phyloP scores from a whole-genome alignment of 2,888 invertebrate species.

The Dicranocentrus wangi region DNA sequence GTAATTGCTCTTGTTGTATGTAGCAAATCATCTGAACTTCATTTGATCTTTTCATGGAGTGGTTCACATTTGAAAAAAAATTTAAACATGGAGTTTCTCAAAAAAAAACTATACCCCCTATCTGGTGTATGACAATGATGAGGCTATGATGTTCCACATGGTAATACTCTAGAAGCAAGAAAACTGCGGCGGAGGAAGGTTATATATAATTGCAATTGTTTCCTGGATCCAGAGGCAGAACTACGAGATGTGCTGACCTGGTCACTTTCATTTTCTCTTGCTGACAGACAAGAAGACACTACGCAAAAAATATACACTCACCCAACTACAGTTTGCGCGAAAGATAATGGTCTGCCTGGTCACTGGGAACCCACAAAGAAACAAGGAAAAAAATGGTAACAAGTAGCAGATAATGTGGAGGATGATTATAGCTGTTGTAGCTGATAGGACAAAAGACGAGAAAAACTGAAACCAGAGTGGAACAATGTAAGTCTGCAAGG shows the following conservation, averaged over 20 bases:
- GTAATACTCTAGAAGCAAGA: background rate
- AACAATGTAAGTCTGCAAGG: background rate
- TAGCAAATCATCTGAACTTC: slow-evolving; percentile 8
- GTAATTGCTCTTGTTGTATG: slow-evolving; percentile 22
- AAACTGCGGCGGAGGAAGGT: too few relatives aligned
- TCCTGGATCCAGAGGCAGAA: background rate
- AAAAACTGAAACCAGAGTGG: background rate
- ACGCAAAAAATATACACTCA: background rate
- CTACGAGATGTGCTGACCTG: slow-evolving; percentile 25
- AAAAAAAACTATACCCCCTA: background rate
- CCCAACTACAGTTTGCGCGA: too few relatives aligned
- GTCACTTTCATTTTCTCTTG: slow-evolving; percentile 15
- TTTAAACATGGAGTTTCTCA: slow-evolving; percentile 23
- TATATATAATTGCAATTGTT: background rate
- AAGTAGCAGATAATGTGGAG: too few relatives aligned
- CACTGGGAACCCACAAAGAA: too few relatives aligned
- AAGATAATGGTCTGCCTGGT: too few relatives aligned
- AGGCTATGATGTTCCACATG: slow-evolving; percentile 19
- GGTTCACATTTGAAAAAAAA: slow-evolving; percentile 13
- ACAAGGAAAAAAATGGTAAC: too few relatives aligned
- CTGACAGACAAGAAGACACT: background rate
- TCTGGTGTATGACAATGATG: slow-evolving; percentile 6
- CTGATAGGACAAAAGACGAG: background rate
- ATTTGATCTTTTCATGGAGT: background rate
- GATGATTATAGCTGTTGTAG: background rate